Evolutionary conservation across 2,797 vertebrate genomes (phyloP).

Genomic region (Pangasius djambal): DNA sequence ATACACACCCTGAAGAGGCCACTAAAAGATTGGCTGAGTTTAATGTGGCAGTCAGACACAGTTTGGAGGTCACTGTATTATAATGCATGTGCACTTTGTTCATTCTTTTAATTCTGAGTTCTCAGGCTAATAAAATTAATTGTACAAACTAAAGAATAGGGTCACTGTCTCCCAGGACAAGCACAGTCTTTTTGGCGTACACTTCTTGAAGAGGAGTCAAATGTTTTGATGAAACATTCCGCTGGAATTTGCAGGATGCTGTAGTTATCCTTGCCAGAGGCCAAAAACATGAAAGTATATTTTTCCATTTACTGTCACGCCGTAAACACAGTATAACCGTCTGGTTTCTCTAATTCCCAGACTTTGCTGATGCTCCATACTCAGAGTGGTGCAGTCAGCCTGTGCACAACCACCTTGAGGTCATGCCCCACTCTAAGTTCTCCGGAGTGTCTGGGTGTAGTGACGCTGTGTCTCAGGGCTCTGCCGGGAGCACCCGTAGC

Average conservation of each 20-base stretch:
- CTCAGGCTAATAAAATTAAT: not conserved
- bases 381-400: constrained; percentile 89
- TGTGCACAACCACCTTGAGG: constrained; percentile 90
- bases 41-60: not conserved
- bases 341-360: constrained; percentile 65
- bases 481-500: constrained; percentile 91
- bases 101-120: not conserved
- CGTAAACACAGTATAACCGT: not conserved
- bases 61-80: not conserved
- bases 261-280: not conserved
- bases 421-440: constrained; percentile 91
- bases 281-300: not conserved
- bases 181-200: not conserved
- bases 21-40: not conserved
- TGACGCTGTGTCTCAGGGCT: constrained; percentile 90
- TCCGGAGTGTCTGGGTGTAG: constrained; percentile 98
- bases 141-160: not conserved
- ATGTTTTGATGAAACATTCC: not conserved
- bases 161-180: not conserved
- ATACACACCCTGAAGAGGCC: not conserved
- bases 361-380: constrained; percentile 89
- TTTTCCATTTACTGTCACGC: not conserved
- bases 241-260: not conserved
- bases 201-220: not conserved
- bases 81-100: not conserved